Evolutionary conservation across 2,797 vertebrate species (phyloP).

Genomic region (Lagocephalus sceleratus): DNA sequence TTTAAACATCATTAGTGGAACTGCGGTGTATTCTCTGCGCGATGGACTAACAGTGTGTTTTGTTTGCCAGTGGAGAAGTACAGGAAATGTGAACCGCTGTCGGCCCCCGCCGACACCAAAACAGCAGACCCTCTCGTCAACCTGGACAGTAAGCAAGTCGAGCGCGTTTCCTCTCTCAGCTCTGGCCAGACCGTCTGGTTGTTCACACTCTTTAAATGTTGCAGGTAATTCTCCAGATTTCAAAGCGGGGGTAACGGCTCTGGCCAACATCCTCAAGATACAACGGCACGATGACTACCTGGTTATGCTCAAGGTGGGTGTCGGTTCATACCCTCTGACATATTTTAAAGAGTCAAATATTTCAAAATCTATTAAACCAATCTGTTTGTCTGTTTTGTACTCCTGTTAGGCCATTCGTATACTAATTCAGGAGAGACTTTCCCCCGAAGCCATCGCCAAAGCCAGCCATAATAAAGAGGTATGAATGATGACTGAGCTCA

Average conservation of each 20-base stretch:
- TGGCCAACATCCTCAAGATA: conserved; percentile 93
- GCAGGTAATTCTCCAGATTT: conserved; percentile 92
- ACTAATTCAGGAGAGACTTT: conserved; percentile 92
- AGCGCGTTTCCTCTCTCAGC: background rate
- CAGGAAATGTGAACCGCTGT: conserved; percentile 81
- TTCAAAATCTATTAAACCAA: too few relatives aligned
- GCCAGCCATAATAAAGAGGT: conserved; percentile 91
- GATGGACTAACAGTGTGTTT: background rate
- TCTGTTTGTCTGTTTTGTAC: background rate
- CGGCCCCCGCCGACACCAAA: conserved; percentile 75
- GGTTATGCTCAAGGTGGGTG: conserved; percentile 93
- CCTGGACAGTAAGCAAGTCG: conserved; percentile 84
- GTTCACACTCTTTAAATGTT: background rate
- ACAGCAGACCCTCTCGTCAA: conserved; percentile 87
- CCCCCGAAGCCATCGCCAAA: conserved; percentile 89
- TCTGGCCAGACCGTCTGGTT: background rate
- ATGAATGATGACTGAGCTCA: background rate
- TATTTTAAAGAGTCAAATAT: too few relatives aligned
- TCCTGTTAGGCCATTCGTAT: conserved; percentile 88
- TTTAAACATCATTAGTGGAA: too few relatives aligned
- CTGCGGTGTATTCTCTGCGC: background rate
- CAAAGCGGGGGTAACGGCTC: conserved; percentile 92
- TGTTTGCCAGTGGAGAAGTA: conserved; percentile 88
- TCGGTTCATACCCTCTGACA: too few relatives aligned
- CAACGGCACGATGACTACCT: conserved; percentile 95